A percentile compares a stretch with the other conserved stretches of the same genome.
phyloP scores from a whole-genome alignment of 2,888 invertebrate species.

The Prosopocoilus inquinatus region DNA sequence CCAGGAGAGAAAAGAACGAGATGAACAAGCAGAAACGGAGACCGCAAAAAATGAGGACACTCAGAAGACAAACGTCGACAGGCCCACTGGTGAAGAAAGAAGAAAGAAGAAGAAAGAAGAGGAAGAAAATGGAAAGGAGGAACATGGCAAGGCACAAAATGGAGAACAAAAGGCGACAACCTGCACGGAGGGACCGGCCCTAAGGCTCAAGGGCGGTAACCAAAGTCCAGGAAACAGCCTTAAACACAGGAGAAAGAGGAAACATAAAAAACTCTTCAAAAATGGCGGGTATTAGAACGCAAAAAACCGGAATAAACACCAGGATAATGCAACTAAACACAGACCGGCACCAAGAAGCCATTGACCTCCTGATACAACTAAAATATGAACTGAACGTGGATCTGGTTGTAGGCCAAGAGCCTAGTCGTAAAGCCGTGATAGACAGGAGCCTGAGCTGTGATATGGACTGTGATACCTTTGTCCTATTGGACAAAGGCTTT shows the following conservation, averaged over 20 bases:
- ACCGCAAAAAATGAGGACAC: not conserved
- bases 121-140: not conserved
- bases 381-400: too few species aligned
- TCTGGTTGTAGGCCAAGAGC: too few species aligned
- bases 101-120: conserved; percentile 1
- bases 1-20: too few species aligned
- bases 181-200: conserved; percentile 8
- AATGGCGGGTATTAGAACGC: not conserved
- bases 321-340: not conserved
- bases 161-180: conserved; percentile 4
- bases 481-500: not conserved
- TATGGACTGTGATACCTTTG: too few species aligned
- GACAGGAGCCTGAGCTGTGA: too few species aligned
- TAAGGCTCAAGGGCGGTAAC: not conserved
- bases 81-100: not conserved
- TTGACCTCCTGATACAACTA: not conserved
- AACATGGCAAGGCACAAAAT: conserved; percentile 1
- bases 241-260: not conserved
- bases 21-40: not conserved
- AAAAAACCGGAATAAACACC: not conserved
- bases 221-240: not conserved
- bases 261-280: not conserved
- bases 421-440: too few species aligned
- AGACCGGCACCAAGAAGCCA: not conserved
- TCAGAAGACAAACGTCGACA: not conserved